phyloP scores from a whole-genome alignment of 2,797 vertebrate genomes.

The Morelia viridis region DNA sequence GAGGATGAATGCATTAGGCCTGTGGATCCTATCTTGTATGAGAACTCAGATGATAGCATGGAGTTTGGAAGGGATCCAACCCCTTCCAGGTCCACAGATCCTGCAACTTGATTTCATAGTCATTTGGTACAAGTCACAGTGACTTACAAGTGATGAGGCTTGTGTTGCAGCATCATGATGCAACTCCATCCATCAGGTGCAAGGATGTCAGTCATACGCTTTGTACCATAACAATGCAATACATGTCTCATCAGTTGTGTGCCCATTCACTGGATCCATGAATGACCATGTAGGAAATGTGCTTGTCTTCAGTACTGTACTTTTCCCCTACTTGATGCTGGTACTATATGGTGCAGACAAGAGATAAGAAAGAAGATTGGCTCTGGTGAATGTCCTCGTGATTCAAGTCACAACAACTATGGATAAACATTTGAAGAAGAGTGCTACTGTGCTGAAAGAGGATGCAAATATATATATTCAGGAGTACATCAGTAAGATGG shows the following conservation, averaged over 20 bases:
- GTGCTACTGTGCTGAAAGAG: not conserved
- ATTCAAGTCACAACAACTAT: not conserved
- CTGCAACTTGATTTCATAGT: not conserved
- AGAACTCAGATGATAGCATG: too few relatives aligned
- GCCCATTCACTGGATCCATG: not conserved
- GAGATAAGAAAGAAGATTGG: not conserved
- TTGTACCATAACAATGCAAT: not conserved
- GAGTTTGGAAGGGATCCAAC: not conserved
- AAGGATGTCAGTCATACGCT: not conserved
- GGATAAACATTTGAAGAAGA: not conserved
- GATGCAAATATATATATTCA: too few relatives aligned
- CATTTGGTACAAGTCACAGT: not conserved
- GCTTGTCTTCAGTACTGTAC: not conserved
- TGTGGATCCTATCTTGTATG: too few relatives aligned
- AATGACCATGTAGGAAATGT: not conserved
- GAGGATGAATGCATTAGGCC: too few relatives aligned
- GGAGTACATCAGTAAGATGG: too few relatives aligned
- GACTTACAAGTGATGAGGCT: not conserved
- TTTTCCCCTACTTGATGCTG: not conserved
- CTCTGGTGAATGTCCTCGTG: not conserved
- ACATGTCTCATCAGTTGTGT: not conserved
- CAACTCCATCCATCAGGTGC: not conserved
- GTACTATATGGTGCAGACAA: not conserved
- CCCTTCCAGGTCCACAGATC: not conserved
- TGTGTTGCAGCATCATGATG: not conserved